Conservation (phyloP, 2,797 vertebrate species). For the Microtus californicus region DNA sequence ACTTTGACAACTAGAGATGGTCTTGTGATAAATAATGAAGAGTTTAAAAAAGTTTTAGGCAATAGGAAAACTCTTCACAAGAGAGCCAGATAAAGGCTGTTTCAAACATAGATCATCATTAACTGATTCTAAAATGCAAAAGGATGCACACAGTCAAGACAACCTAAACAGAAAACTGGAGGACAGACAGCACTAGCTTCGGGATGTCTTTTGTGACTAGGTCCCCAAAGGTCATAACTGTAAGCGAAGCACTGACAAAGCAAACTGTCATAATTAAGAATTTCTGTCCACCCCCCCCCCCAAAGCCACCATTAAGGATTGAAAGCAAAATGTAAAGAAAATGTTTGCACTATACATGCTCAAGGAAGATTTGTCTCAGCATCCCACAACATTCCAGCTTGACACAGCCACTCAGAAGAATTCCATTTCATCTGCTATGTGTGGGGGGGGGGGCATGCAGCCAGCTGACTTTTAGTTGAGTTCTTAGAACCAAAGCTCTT, state of each 20-base stretch:
- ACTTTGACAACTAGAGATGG: background rate
- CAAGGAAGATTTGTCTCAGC: background rate
- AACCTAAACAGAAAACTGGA: background rate
- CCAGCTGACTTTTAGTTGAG: background rate
- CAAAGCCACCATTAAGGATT: background rate
- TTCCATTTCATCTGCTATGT: background rate
- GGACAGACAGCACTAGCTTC: background rate
- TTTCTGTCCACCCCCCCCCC: background rate
- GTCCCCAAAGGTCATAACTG: background rate
- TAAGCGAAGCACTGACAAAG: background rate
- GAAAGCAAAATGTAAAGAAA: background rate
- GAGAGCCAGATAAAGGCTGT: background rate
- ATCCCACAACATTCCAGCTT: background rate
- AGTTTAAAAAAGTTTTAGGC: constrained; percentile 5
- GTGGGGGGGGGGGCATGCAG: too few relatives aligned
- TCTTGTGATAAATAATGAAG: background rate
- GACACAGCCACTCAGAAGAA: background rate
- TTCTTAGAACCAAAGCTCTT: background rate
- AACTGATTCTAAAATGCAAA: constrained; percentile 17
- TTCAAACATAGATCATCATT: background rate
- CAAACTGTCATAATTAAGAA: background rate
- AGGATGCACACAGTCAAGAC: background rate
- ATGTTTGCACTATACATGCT: background rate
- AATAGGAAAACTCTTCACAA: constrained; percentile 9
- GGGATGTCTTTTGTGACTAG: background rate